Conservation (phyloP, 2,888 invertebrate genomes). For the Nephrotoma flavescens region DNA sequence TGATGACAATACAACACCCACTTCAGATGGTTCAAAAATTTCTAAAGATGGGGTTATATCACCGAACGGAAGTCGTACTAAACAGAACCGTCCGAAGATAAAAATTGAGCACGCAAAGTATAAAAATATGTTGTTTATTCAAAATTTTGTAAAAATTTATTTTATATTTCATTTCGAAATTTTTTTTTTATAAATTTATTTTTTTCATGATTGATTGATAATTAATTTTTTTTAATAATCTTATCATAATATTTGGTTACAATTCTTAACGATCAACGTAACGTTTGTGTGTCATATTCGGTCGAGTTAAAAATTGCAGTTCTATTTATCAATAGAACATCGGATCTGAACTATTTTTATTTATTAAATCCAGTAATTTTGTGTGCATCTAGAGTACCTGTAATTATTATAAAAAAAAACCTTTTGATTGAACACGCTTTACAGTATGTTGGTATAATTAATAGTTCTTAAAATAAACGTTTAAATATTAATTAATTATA, state of each 20-base stretch:
- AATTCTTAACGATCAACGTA: not conserved
- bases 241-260: not conserved
- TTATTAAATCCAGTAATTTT: not conserved
- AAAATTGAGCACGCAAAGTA: constrained; percentile 11
- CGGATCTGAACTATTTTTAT: not conserved
- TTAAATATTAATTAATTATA: not conserved
- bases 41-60: not conserved
- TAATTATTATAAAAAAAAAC: no score
- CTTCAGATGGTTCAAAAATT: not conserved
- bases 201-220: not conserved
- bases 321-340: not conserved
- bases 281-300: not conserved
- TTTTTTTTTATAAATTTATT: not conserved
- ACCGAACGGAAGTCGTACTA: not conserved
- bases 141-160: not conserved
- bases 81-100: constrained; percentile 8
- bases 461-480: not conserved
- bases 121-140: not conserved
- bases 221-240: not conserved
- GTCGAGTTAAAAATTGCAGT: not conserved
- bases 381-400: not conserved
- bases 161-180: not conserved
- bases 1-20: not conserved
- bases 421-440: no score
- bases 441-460: not conserved